phyloP scores from a whole-genome alignment of 1,140 invertebrate genomes.

The Stenopsyche tienmushanensis region DNA sequence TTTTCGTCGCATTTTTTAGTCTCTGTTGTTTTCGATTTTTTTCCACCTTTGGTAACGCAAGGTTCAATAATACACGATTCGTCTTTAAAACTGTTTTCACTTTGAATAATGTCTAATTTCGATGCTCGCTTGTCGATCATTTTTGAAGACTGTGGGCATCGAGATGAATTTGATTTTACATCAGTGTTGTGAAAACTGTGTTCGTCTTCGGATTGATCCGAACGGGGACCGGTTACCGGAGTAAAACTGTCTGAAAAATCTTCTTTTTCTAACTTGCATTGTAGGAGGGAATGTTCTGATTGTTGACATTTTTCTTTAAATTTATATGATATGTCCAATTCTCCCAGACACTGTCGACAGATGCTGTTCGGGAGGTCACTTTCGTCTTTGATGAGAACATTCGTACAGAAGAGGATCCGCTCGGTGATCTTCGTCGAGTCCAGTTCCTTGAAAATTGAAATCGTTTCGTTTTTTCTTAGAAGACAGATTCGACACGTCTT shows the following conservation, averaged over 20 bases:
- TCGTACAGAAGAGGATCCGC: constrained; percentile 32
- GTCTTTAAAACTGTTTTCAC: background rate
- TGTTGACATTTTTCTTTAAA: constrained; percentile 36
- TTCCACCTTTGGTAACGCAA: background rate
- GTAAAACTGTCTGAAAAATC: too few relatives aligned
- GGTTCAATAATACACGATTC: background rate
- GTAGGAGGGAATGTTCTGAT: constrained; percentile 27
- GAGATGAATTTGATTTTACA: too few relatives aligned
- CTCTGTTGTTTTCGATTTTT: background rate
- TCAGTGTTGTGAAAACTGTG: too few relatives aligned
- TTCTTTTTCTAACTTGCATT: too few relatives aligned
- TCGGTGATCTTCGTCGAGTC: constrained; percentile 12
- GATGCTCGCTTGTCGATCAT: background rate
- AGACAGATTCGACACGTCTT: constrained; percentile 27
- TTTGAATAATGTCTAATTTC: constrained; percentile 2
- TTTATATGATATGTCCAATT: constrained; percentile 23
- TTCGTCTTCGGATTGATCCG: background rate
- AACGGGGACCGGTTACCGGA: background rate
- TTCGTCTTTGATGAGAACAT: constrained; percentile 17
- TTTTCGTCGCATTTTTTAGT: background rate
- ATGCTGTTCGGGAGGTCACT: constrained; percentile 23
- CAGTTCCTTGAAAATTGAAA: constrained; percentile 18
- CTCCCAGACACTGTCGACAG: constrained; percentile 22
- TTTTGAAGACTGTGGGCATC: background rate
- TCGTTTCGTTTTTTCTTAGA: constrained; percentile 9